phyloP scores from a whole-genome alignment of 2,113 vertebrate genomes.

The Eptatretus burgeri region DNA sequence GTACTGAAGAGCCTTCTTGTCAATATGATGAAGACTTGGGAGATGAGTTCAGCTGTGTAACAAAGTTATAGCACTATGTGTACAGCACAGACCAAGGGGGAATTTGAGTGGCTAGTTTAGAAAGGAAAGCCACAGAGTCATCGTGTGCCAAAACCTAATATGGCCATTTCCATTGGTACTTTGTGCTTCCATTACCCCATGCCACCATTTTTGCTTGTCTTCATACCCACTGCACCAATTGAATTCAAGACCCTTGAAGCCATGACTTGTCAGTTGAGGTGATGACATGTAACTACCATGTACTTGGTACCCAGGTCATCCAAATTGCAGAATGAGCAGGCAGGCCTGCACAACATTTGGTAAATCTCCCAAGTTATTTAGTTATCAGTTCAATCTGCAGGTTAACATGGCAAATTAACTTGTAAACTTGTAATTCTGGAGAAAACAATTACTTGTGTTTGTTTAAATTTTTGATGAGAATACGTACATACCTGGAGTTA shows the following conservation, averaged over 20 bases:
- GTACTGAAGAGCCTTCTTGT: not conserved
- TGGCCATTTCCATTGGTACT: not conserved
- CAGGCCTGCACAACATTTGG: no score
- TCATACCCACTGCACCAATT: not conserved
- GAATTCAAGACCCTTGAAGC: not conserved
- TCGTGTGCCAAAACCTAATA: not conserved
- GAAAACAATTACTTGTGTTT: no score
- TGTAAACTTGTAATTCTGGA: no score
- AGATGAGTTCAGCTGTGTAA: slow-evolving; percentile 97
- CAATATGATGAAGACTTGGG: slow-evolving; percentile 76
- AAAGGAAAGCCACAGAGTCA: not conserved
- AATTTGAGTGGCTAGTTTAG: not conserved
- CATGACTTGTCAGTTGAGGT: no score
- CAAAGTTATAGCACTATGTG: slow-evolving; percentile 58
- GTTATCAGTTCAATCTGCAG: no score
- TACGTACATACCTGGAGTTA: no score
- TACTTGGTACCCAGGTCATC: no score
- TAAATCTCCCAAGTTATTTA: no score
- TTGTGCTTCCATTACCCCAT: not conserved
- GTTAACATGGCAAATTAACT: no score
- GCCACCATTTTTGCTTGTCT: not conserved
- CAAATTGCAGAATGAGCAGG: no score
- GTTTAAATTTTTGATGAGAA: no score
- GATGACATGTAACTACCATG: no score
- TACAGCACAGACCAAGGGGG: not conserved